These are phyloP conservation scores for Desmodus rotundus DNA, from an alignment of 2,113 vertebrate species.

Conservation along the genomic window DNA sequence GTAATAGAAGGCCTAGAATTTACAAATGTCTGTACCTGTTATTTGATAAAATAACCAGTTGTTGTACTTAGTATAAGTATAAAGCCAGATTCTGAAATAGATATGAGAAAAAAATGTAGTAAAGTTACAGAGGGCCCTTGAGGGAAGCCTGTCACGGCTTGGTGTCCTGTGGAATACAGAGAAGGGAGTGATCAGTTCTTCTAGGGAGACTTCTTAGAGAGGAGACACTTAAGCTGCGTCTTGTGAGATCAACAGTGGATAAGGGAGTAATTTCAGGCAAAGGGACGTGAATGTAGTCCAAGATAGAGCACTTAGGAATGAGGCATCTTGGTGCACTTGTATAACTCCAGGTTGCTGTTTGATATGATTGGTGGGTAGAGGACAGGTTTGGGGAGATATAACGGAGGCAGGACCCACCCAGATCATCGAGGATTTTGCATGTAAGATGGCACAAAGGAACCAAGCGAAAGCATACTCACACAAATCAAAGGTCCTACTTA, in stretches of 20 bases:
- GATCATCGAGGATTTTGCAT: background rate
- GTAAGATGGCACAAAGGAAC: background rate
- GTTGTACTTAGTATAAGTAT: background rate
- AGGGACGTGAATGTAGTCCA: background rate
- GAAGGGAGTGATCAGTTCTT: background rate
- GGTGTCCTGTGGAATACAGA: background rate
- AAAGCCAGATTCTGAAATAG: background rate
- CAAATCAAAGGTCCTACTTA: background rate
- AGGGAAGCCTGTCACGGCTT: background rate
- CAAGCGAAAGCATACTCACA: background rate
- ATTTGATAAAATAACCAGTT: background rate
- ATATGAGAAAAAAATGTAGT: background rate
- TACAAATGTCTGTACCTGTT: background rate
- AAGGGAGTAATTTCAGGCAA: background rate
- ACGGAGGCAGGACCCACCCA: background rate
- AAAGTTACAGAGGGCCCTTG: background rate
- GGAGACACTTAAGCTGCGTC: background rate
- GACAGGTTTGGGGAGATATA: background rate
- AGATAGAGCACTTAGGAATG: background rate
- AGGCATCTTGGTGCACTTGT: background rate
- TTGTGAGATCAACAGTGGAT: background rate
- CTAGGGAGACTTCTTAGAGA: background rate
- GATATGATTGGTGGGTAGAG: background rate
- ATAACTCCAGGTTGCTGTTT: background rate
- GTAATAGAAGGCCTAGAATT: background rate